Evolutionary conservation across 2,113 vertebrate genomes (phyloP).

Genomic region (Plecotus auritus): DNA sequence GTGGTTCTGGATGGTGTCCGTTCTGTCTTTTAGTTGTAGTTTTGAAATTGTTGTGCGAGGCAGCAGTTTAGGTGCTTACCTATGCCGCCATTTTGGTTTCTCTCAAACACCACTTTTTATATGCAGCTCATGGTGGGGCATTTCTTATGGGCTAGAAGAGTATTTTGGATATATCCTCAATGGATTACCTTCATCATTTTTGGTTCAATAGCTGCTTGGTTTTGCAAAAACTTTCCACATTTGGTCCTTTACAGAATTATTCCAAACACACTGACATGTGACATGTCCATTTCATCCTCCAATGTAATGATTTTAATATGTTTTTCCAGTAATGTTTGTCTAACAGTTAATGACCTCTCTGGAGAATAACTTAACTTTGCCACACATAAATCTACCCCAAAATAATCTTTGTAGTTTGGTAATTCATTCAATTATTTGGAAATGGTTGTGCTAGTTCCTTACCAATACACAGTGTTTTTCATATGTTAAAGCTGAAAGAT

Average conservation of each 20-base stretch:
- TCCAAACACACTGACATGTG: not conserved
- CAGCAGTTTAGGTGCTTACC: too few relatives aligned
- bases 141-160: not conserved
- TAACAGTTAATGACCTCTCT: not conserved
- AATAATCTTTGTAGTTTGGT: not conserved
- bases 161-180: not conserved
- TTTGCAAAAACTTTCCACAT: not conserved
- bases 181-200: not conserved
- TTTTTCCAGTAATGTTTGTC: not conserved
- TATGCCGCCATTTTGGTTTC: too few relatives aligned
- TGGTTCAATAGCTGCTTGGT: not conserved
- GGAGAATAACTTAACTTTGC: not conserved
- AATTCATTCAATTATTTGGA: not conserved
- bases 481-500: not conserved
- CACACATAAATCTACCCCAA: not conserved
- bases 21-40: too few relatives aligned
- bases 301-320: not conserved
- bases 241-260: conserved; percentile 15
- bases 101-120: not conserved
- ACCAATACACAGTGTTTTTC: not conserved
- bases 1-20: too few relatives aligned
- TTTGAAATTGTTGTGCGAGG: too few relatives aligned
- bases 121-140: not conserved
- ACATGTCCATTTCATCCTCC: not conserved
- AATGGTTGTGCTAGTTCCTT: not conserved